Percentiles rank a stretch among this genome's conserved stretches.
Evolutionary conservation across 2,888 invertebrate genomes (phyloP).

Genomic region (Eupsilia transversa): DNA sequence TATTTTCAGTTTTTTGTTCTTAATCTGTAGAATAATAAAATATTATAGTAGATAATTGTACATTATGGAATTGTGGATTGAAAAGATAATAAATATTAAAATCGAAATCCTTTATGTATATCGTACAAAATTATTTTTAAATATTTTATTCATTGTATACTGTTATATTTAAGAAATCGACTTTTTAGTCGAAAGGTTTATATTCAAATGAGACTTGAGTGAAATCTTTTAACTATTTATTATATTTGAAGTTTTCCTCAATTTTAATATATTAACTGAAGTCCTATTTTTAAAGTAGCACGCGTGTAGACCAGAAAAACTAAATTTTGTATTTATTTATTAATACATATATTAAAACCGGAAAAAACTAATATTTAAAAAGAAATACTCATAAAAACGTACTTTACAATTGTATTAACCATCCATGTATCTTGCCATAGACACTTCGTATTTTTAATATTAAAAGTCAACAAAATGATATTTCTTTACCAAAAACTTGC

Average conservation of each 20-base stretch:
- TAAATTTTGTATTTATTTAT: not conserved
- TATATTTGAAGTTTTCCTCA: not conserved
- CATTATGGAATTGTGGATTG: slow-evolving; percentile 19
- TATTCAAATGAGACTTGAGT: slow-evolving; percentile 27
- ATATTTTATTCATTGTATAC: slow-evolving; percentile 25
- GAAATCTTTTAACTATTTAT: slow-evolving; percentile 21
- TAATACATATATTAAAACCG: not conserved
- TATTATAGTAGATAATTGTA: slow-evolving; percentile 15
- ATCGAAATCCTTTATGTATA: not conserved
- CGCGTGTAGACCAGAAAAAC: no score
- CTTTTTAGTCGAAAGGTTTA: slow-evolving; percentile 9
- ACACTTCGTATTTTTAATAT: slow-evolving; percentile 10
- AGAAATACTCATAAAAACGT: slow-evolving; percentile 7
- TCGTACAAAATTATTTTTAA: slow-evolving; percentile 47
- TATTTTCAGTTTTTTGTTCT: not conserved
- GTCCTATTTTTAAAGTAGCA: slow-evolving; percentile 42
- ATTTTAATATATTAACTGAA: slow-evolving; percentile 1
- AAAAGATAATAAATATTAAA: slow-evolving; percentile 16
- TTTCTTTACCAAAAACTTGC: slow-evolving; percentile 36
- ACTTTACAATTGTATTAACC: slow-evolving; percentile 4
- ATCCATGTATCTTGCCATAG: slow-evolving; percentile 34
- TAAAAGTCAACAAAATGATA: slow-evolving; percentile 19
- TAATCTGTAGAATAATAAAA: slow-evolving; percentile 12
- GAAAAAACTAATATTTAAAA: not conserved
- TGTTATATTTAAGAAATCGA: slow-evolving; percentile 16